These are phyloP conservation scores for Petrophora chlorosata DNA, from an alignment of 2,888 invertebrate genomes.

Conservation along the genomic window DNA sequence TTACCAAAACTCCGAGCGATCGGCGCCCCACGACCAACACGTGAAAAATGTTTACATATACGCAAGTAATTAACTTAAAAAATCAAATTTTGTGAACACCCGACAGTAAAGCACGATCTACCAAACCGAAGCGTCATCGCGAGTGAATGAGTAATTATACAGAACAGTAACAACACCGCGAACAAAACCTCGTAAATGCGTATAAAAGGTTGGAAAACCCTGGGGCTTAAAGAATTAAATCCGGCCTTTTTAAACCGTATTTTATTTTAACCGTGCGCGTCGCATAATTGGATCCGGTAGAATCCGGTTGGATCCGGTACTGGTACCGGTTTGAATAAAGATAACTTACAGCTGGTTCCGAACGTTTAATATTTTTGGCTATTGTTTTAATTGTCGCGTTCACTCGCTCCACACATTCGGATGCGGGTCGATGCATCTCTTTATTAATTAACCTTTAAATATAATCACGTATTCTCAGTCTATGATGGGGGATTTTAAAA, in stretches of 20 bases:
- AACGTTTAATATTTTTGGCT: slow-evolving; percentile 15
- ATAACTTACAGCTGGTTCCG: slow-evolving; percentile 22
- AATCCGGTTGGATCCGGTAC: slow-evolving; percentile 23
- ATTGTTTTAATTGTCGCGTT: slow-evolving; percentile 20
- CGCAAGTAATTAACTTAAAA: slow-evolving; percentile 12
- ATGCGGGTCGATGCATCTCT: neutral
- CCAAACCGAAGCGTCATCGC: slow-evolving; percentile 8
- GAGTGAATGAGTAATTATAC: slow-evolving; percentile 8
- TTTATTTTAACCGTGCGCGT: slow-evolving; percentile 20
- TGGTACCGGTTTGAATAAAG: slow-evolving; percentile 27
- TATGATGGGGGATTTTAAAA: neutral
- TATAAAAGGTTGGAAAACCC: neutral
- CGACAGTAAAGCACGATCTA: slow-evolving; percentile 9
- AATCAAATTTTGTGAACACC: slow-evolving; percentile 15
- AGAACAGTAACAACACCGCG: neutral
- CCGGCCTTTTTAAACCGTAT: slow-evolving; percentile 19
- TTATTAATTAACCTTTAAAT: slow-evolving; percentile 16
- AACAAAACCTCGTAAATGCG: neutral
- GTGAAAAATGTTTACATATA: slow-evolving; percentile 15
- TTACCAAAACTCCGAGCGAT: neutral
- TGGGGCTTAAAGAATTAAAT: slow-evolving; percentile 16
- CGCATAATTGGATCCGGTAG: slow-evolving; percentile 27
- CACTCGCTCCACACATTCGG: neutral
- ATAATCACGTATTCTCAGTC: too few species aligned
- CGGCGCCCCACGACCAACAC: neutral